Percentiles rank a stretch among this genome's conserved stretches.
phyloP scores from a whole-genome alignment of 2,888 invertebrate genomes.

The Poecilobothrus nobilitatus region DNA sequence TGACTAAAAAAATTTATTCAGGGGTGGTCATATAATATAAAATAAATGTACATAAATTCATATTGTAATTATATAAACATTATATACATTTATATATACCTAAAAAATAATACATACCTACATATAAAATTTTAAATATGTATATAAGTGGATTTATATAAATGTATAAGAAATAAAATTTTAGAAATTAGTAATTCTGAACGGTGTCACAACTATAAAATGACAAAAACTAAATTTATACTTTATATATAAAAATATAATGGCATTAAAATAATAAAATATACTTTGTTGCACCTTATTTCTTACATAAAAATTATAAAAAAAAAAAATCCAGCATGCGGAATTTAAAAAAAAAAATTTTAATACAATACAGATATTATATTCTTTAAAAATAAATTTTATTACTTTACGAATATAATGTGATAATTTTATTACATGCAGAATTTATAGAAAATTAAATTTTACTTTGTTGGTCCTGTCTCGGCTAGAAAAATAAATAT shows the following conservation, averaged over 20 bases:
- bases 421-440: neutral
- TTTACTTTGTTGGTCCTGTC: too few relatives aligned
- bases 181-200: too few relatives aligned
- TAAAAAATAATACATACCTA: too few relatives aligned
- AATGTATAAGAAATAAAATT: neutral
- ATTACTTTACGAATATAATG: neutral
- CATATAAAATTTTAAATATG: neutral
- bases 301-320: neutral
- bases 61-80: too few relatives aligned
- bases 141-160: neutral
- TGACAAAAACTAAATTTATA: neutral
- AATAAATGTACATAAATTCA: too few relatives aligned
- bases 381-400: neutral
- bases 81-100: too few relatives aligned
- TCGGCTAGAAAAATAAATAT: too few relatives aligned
- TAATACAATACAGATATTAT: neutral
- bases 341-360: too few relatives aligned
- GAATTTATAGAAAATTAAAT: too few relatives aligned
- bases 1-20: neutral
- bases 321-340: too few relatives aligned
- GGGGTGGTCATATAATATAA: neutral
- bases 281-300: neutral
- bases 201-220: neutral
- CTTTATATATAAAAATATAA: too few relatives aligned
- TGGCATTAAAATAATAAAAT: neutral